phyloP scores from a whole-genome alignment of 2,888 invertebrate species.

The Odontocolon sp. region DNA sequence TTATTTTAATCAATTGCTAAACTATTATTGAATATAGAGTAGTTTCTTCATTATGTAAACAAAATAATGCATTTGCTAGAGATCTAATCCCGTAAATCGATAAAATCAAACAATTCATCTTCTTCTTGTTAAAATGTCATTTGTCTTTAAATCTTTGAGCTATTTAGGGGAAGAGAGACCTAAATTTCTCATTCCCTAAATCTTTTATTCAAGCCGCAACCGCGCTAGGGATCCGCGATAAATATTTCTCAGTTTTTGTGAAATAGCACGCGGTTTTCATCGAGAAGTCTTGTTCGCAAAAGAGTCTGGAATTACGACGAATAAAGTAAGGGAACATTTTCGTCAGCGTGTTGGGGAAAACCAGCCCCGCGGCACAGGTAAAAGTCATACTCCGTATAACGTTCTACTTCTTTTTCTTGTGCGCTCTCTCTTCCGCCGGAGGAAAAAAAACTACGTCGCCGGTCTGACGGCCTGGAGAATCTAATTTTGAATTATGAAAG shows the following conservation, averaged over 20 bases:
- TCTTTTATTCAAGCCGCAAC: too few relatives aligned
- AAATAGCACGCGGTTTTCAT: background rate
- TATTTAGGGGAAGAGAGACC: too few relatives aligned
- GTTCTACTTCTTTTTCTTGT: background rate
- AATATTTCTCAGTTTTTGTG: slow-evolving; percentile 33
- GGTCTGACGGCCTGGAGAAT: slow-evolving; percentile 16
- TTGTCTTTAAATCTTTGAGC: too few relatives aligned
- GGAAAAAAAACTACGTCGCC: slow-evolving; percentile 24
- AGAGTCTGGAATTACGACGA: background rate
- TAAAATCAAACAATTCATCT: too few relatives aligned
- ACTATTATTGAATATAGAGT: too few relatives aligned
- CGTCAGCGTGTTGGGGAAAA: background rate
- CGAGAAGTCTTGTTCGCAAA: background rate
- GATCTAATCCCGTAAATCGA: too few relatives aligned
- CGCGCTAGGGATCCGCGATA: slow-evolving; percentile 13
- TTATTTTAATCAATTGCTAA: too few relatives aligned
- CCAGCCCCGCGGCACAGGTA: background rate
- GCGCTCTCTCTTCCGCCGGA: background rate
- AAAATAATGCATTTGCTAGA: too few relatives aligned
- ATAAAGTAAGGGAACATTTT: background rate
- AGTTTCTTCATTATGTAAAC: too few relatives aligned
- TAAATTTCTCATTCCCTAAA: too few relatives aligned
- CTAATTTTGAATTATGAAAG: slow-evolving; percentile 56
- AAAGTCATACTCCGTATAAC: background rate
- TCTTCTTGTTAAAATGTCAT: too few relatives aligned